Base-by-base conservation (phyloP, 2,888 invertebrate species). In the Protophormia terraenovae region DNA sequence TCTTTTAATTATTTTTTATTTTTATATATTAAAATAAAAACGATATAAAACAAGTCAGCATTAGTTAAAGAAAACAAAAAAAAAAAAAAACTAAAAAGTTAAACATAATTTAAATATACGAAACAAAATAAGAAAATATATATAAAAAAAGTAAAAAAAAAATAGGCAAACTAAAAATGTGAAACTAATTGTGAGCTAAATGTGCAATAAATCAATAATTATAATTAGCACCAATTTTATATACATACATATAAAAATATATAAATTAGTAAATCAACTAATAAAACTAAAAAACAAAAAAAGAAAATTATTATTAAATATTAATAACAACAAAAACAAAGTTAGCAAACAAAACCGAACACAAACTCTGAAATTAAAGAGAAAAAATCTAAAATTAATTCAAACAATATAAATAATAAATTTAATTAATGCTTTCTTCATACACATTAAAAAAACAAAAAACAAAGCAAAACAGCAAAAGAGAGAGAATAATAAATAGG, bases 171-270 rank as follows among this genome's bases (percentile, higher is more conserved):
- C 77, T 73, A 85, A 82, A n/a, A n/a, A 82, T 60, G 82, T 66
- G 85, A 85, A 85, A 85, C 85, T 85, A 85, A 85, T 85, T 85
- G 85, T 85, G 85, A 85, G 85, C 85, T 85, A 85, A 82, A 85
- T 85, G 85, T 85, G 85, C 85, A 85, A 85, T 85, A 85, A 73
- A 85, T 85, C 62, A 85, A 82, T 82, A 79, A 84, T 76, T 80
- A 73, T 76, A 85, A 85, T 85, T 85, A 85, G 85, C 85, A 85
- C 85, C 85, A 85, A 85, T 82, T 85, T 85, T 85, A 85, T 78
- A 85, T 80, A 76, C 45, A 67, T 60, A 77, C n/a, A 29, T 50
- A 19, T 22, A 73, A 66, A 62, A 29, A 72, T 2, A 78, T 53
- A 81, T 24, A 50, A 78, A 77, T 38, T 24, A 72, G 32, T 19